phyloP scores from a whole-genome alignment of 2,797 vertebrate species.

The Perodicticus potto region DNA sequence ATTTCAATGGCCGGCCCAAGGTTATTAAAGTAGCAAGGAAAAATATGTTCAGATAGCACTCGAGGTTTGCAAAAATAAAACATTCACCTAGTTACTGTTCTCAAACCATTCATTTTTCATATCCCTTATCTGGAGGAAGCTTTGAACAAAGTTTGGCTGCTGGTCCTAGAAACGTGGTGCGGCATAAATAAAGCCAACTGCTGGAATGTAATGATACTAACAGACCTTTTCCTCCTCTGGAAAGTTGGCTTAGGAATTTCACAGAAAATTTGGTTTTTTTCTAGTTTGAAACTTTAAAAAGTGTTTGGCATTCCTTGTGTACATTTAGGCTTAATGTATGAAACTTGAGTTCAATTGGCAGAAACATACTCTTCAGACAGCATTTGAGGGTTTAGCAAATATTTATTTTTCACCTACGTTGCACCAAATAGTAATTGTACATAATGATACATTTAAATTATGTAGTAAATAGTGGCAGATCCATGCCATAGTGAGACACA shows the following conservation, averaged over 20 bases:
- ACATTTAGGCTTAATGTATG: background rate
- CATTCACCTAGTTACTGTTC: slow-evolving; percentile 47
- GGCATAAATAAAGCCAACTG: slow-evolving; percentile 69
- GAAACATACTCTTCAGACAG: background rate
- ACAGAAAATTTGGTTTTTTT: background rate
- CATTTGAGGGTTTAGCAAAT: slow-evolving; percentile 31
- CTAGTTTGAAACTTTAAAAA: background rate
- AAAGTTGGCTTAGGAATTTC: background rate
- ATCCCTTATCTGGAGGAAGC: slow-evolving; percentile 77
- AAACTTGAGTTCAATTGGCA: slow-evolving; percentile 4
- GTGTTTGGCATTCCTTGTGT: background rate
- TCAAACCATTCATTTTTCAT: slow-evolving; percentile 67
- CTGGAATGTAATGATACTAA: slow-evolving; percentile 64
- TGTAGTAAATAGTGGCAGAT: background rate
- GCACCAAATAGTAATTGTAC: slow-evolving; percentile 6
- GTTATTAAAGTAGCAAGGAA: slow-evolving; percentile 52
- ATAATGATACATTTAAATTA: slow-evolving; percentile 35
- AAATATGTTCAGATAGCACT: slow-evolving; percentile 65
- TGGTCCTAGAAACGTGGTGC: slow-evolving; percentile 57
- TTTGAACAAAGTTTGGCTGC: slow-evolving; percentile 71
- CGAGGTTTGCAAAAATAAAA: slow-evolving; percentile 54
- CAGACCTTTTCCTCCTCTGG: background rate
- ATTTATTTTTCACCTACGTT: slow-evolving; percentile 74
- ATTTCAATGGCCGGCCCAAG: background rate
- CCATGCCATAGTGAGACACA: background rate